Percentiles rank a stretch among this genome's conserved stretches.
Conservation (phyloP, 2,113 vertebrate species). For the Sceloporus tristichus region DNA sequence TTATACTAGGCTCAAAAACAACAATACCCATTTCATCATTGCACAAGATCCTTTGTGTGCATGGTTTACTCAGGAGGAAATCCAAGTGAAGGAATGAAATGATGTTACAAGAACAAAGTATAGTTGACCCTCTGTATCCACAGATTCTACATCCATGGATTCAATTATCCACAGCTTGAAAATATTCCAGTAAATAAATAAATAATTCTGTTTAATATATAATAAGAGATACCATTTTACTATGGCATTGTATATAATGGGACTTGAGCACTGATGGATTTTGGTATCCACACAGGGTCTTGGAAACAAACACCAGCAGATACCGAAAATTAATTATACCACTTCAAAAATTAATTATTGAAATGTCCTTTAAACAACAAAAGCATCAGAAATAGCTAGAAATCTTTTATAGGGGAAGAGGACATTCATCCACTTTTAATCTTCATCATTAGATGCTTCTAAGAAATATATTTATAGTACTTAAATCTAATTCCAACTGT, state of each 20-base stretch:
- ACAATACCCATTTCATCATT: background rate
- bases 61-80: background rate
- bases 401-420: background rate
- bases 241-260: no score
- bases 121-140: no score
- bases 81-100: background rate
- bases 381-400: background rate
- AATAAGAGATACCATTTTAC: no score
- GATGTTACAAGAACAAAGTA: background rate
- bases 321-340: no score
- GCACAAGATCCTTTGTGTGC: background rate
- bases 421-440: background rate
- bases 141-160: no score
- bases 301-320: no score
- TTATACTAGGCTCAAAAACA: background rate
- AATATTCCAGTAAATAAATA: no score
- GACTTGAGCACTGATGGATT: no score
- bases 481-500: no score
- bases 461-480: background rate
- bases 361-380: background rate
- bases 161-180: no score
- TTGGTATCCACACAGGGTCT: no score
- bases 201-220: no score
- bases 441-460: background rate
- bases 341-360: background rate